Evolutionary conservation across 2,113 vertebrate genomes (phyloP).

Genomic region (Oxyruncus cristatus): DNA sequence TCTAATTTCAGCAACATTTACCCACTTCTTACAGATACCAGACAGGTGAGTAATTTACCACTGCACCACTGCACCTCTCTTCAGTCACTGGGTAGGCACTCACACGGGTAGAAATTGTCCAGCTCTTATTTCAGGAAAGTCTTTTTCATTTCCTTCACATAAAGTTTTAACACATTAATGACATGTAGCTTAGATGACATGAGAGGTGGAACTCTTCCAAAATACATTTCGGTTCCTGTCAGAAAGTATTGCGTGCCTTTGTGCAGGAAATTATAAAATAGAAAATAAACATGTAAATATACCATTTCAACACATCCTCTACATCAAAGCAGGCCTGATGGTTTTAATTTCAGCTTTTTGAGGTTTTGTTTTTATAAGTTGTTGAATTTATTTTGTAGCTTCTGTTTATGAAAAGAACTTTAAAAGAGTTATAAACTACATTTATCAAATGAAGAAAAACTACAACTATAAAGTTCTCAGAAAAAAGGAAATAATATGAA

Average conservation of each 20-base stretch:
- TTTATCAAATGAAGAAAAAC: conserved; percentile 48
- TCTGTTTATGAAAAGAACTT: conserved; percentile 44
- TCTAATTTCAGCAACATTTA: neutral
- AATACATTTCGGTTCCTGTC: conserved; percentile 38
- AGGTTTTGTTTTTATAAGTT: conserved; percentile 56
- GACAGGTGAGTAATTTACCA: conserved; percentile 12
- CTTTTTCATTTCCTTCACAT: neutral
- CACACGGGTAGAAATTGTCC: neutral
- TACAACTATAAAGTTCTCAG: neutral
- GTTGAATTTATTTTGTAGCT: conserved; percentile 52
- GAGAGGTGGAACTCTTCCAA: conserved; percentile 29
- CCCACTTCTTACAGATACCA: neutral
- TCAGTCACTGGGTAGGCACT: neutral
- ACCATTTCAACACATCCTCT: conserved; percentile 58
- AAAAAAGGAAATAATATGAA: conserved; percentile 5
- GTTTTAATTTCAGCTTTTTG: conserved; percentile 54
- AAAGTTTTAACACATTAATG: neutral
- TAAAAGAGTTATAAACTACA: conserved; percentile 9
- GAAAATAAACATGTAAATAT: conserved; percentile 64
- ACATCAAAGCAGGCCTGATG: conserved; percentile 51
- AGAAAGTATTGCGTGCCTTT: conserved; percentile 39
- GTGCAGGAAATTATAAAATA: conserved; percentile 53
- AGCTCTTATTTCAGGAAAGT: neutral
- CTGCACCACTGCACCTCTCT: neutral
- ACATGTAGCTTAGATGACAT: conserved; percentile 10